These are phyloP conservation scores for Rhabdomys pumilio DNA, from an alignment of 2,797 vertebrate species.

Conservation along the genomic window DNA sequence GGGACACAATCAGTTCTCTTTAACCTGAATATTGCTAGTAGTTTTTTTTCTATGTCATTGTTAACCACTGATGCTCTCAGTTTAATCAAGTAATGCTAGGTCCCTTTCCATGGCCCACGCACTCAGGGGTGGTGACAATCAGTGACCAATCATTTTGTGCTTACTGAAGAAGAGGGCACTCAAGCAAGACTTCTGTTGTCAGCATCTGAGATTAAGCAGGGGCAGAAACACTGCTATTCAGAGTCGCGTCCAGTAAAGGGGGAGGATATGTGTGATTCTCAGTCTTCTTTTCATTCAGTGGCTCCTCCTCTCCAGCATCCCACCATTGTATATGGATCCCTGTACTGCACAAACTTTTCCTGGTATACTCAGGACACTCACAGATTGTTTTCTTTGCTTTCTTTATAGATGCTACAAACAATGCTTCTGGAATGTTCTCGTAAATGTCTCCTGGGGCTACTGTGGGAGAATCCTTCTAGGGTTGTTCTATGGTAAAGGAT, in stretches of 20 bases:
- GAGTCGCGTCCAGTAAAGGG: background rate
- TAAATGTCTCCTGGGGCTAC: background rate
- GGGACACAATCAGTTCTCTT: background rate
- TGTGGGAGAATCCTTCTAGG: background rate
- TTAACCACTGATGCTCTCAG: background rate
- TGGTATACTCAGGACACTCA: background rate
- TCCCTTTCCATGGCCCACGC: background rate
- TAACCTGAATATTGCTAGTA: background rate
- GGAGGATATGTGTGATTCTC: background rate
- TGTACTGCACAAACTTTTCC: background rate
- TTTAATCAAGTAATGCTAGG: no score
- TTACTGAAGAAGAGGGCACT: background rate
- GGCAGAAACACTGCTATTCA: background rate
- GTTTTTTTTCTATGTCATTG: background rate
- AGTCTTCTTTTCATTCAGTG: background rate
- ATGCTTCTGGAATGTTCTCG: background rate
- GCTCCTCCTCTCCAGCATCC: background rate
- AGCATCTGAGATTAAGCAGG: background rate
- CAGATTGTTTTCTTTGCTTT: background rate
- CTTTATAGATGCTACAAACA: background rate
- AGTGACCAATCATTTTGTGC: background rate
- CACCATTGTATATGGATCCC: fast-evolving
- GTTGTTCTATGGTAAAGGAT: background rate
- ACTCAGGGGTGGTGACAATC: background rate
- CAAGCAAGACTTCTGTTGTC: background rate